Evolutionary conservation across 2,113 vertebrate genomes (phyloP).

Genomic region (Gymnobelideus leadbeateri): DNA sequence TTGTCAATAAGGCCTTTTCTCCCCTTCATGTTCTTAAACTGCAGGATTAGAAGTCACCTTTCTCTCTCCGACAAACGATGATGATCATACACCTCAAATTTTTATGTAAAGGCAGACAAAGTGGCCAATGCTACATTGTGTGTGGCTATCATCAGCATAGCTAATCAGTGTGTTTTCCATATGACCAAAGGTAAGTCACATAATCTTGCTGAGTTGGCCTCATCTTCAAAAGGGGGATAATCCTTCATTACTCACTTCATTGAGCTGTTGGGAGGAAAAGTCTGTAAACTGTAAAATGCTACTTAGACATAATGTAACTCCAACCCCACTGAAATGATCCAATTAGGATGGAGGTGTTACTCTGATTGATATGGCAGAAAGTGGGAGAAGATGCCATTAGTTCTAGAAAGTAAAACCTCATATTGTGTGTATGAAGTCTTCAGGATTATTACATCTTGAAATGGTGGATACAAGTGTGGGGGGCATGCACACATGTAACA

Average conservation of each 20-base stretch:
- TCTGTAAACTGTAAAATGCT: background rate
- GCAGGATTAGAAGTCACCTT: slow-evolving; percentile 37
- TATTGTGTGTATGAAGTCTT: slow-evolving; percentile 48
- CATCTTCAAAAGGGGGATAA: background rate
- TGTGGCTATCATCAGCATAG: background rate
- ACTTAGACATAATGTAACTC: background rate
- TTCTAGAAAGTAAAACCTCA: slow-evolving; percentile 62
- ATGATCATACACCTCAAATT: background rate
- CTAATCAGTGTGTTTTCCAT: background rate
- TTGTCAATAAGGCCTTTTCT: background rate
- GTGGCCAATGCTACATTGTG: slow-evolving; percentile 30
- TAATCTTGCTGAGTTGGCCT: background rate
- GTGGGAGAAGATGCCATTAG: slow-evolving; percentile 14
- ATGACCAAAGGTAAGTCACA: background rate
- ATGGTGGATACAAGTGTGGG: slow-evolving; percentile 59
- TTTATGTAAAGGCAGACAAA: slow-evolving; percentile 16
- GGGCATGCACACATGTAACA: slow-evolving; percentile 47
- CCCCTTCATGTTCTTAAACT: slow-evolving; percentile 28
- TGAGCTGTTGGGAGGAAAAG: background rate
- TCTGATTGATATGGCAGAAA: slow-evolving; percentile 48
- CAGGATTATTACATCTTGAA: slow-evolving; percentile 60
- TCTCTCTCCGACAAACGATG: background rate
- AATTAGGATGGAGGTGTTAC: slow-evolving; percentile 56
- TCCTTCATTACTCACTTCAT: background rate
- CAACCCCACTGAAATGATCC: background rate